A percentile compares a stretch with the other conserved stretches of the same genome.
Evolutionary conservation across 2,797 vertebrate species (phyloP).

Genomic region (Squalus acanthias): DNA sequence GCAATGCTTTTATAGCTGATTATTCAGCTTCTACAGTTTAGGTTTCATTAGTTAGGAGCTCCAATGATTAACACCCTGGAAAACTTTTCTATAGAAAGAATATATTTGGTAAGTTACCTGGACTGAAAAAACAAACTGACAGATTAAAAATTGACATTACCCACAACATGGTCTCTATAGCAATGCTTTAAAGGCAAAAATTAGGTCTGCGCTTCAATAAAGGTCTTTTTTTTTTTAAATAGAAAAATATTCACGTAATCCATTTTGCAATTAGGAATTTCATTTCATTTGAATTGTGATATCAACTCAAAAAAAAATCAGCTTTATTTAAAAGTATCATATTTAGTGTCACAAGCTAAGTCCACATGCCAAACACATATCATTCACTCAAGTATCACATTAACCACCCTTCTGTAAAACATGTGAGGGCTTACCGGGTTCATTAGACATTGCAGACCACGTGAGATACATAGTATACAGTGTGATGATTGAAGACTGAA

Average conservation of each 20-base stretch:
- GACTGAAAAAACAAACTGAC: background rate
- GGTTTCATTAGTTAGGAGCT: background rate
- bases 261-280: background rate
- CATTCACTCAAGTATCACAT: background rate
- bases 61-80: background rate
- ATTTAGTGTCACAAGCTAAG: background rate
- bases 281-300: background rate
- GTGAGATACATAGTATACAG: conserved; percentile 88
- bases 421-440: conserved; percentile 70
- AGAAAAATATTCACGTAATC: background rate
- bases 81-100: background rate
- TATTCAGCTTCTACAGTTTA: background rate
- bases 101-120: background rate
- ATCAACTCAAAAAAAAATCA: background rate
- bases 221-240: background rate
- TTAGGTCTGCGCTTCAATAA: background rate
- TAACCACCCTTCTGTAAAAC: background rate
- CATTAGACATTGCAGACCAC: conserved; percentile 89
- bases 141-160: background rate
- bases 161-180: no score
- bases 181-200: background rate
- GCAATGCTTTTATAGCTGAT: background rate
- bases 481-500: conserved; percentile 87
- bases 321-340: background rate
- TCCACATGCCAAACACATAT: background rate